Evolutionary conservation across 2,113 vertebrate genomes (phyloP).

Genomic region (Nanorana parkeri): DNA sequence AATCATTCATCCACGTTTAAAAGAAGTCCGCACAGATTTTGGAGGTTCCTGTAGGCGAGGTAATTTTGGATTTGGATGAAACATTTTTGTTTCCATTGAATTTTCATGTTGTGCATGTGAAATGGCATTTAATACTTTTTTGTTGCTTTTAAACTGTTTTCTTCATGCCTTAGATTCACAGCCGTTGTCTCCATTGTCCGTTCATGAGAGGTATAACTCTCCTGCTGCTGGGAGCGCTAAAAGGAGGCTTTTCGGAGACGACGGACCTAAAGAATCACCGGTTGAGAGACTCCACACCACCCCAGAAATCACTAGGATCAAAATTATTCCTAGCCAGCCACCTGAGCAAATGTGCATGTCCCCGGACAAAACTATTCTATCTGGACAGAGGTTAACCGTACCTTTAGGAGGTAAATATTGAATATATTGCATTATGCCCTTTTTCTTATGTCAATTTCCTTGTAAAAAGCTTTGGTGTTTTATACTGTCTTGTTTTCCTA

Average conservation of each 20-base stretch:
- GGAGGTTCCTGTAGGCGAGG: constrained; percentile 84
- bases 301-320: constrained; percentile 72
- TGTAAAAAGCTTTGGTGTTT: neutral
- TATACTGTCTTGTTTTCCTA: neutral
- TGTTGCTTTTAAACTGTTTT: constrained; percentile 5
- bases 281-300: constrained; percentile 67
- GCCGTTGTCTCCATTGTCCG: constrained; percentile 80
- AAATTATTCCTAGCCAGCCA: constrained; percentile 66
- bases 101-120: neutral
- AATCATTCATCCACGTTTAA: constrained; percentile 93
- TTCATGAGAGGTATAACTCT: constrained; percentile 94
- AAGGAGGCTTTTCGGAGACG: constrained; percentile 93
- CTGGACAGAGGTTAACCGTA: constrained; percentile 81
- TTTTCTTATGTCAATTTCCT: neutral
- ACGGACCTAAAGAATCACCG: constrained; percentile 71
- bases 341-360: constrained; percentile 69
- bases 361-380: constrained; percentile 79
- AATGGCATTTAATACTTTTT: too few relatives aligned
- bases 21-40: constrained; percentile 89
- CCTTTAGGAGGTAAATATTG: constrained; percentile 67
- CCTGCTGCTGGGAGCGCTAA: constrained; percentile 93
- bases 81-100: neutral
- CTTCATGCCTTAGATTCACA: constrained; percentile 75
- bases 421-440: neutral
- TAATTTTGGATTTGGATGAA: constrained; percentile 54